Conservation (phyloP, 2,113 vertebrate species). For the Ornithorhynchus anatinus region DNA sequence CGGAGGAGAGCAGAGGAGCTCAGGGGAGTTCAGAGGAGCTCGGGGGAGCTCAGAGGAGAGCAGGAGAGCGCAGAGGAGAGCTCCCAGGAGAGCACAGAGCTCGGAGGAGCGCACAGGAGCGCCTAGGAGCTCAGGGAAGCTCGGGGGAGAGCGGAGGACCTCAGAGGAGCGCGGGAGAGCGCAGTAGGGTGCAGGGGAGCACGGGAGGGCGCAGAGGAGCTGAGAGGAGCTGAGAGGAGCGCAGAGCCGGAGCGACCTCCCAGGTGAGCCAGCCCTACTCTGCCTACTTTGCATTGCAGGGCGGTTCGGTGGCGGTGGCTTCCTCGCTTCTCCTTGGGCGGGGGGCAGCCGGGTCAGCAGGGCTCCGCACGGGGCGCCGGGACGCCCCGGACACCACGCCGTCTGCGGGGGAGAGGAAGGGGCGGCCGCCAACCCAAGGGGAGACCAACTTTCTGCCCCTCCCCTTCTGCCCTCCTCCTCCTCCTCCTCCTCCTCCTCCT, state of each 20-base stretch:
- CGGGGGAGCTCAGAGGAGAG: no score
- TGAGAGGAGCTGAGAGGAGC: no score
- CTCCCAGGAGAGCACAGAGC: neutral
- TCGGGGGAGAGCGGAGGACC: no score
- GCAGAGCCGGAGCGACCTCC: neutral
- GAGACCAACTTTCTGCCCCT: neutral
- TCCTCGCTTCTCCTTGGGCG: neutral
- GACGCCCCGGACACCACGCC: no score
- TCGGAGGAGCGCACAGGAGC: no score
- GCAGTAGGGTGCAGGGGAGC: no score
- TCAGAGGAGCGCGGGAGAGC: no score
- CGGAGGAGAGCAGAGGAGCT: no score
- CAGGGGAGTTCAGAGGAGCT: no score
- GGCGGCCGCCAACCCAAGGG: neutral
- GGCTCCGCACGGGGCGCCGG: no score
- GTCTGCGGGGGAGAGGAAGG: neutral
- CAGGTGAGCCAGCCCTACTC: constrained; percentile 17
- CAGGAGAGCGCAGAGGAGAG: neutral
- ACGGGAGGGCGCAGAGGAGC: neutral
- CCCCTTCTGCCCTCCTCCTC: neutral
- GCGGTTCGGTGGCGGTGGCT: neutral
- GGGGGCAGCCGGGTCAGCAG: no score
- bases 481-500: neutral
- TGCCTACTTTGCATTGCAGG: neutral
- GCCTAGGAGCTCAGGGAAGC: no score